phyloP scores from a whole-genome alignment of 2,888 invertebrate species.

The Lymantria dispar region DNA sequence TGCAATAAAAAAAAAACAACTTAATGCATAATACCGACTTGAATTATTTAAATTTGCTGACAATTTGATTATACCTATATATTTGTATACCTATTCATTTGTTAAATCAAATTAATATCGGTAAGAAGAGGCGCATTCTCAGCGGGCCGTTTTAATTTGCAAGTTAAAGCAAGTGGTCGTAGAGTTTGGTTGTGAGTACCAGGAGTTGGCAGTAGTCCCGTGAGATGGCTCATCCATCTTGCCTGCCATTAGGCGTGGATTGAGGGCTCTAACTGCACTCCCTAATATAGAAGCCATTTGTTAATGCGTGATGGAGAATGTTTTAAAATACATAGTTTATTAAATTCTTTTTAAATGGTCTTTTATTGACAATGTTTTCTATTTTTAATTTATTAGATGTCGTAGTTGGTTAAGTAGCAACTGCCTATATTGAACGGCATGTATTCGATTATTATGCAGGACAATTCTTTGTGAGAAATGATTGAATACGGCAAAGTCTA shows the following conservation, averaged over 20 bases:
- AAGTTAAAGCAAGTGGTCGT: constrained; percentile 21
- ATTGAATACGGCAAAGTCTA: no score
- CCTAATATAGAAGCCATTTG: constrained; percentile 15
- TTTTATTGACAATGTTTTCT: no score
- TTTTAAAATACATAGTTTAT: no score
- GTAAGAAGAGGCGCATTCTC: constrained; percentile 1
- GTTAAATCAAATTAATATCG: background rate
- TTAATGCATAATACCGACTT: no score
- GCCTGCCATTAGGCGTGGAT: constrained; percentile 25
- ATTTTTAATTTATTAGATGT: no score
- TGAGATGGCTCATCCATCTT: constrained; percentile 26
- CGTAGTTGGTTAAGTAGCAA: no score
- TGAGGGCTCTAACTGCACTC: constrained; percentile 15
- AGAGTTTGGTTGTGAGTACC: constrained; percentile 10
- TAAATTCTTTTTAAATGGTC: no score
- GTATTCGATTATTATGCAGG: no score
- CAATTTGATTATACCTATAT: background rate
- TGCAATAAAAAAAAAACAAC: no score
- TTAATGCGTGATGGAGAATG: constrained; percentile 16
- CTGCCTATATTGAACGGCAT: no score
- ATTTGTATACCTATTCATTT: background rate
- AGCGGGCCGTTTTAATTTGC: constrained; percentile 29
- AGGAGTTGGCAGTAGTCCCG: constrained; percentile 15
- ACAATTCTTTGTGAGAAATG: no score
- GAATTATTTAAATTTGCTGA: no score